A percentile compares a stretch with the other conserved stretches of the same genome.
Evolutionary conservation across 1,140 invertebrate species (phyloP).

Genomic region (Drosophila eugracilis): DNA sequence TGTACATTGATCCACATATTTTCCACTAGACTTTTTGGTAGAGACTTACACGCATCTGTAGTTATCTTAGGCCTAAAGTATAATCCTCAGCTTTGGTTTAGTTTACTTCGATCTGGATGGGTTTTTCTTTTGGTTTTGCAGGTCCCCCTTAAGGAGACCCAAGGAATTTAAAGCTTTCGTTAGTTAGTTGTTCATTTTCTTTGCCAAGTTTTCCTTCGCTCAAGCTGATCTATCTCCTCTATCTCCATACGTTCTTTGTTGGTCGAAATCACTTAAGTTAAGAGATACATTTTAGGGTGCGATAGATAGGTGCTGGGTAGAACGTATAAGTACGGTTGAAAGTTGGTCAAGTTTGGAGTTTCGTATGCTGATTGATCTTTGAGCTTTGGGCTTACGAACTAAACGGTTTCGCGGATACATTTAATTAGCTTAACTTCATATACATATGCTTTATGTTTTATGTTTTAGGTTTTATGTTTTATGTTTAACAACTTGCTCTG

Average conservation of each 20-base stretch:
- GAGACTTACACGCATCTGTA: conserved; percentile 15
- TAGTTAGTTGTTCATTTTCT: conserved; percentile 57
- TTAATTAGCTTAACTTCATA: conserved; percentile 2
- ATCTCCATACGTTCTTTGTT: conserved; percentile 22
- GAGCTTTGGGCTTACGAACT: conserved; percentile 47
- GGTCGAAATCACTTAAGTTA: conserved; percentile 41
- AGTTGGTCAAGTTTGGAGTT: conserved; percentile 23
- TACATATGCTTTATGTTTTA: conserved; percentile 15
- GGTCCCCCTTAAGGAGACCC: conserved; percentile 9
- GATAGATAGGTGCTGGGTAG: conserved; percentile 1
- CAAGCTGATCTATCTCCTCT: neutral
- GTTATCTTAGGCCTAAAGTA: conserved; percentile 59
- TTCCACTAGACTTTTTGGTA: conserved; percentile 56
- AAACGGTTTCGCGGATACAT: conserved; percentile 12
- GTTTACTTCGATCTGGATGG: conserved; percentile 64
- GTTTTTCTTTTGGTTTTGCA: conserved; percentile 34
- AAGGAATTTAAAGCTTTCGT: conserved; percentile 75
- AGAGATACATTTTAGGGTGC: conserved; percentile 5
- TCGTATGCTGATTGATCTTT: conserved; percentile 15
- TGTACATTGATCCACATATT: conserved; percentile 68
- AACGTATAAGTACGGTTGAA: neutral
- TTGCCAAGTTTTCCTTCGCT: neutral
- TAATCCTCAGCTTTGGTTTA: conserved; percentile 43
- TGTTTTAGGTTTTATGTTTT: no score
- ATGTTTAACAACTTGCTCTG: conserved; percentile 33